phyloP scores from a whole-genome alignment of 2,113 vertebrate species.

The Protobothrops flavoviridis region DNA sequence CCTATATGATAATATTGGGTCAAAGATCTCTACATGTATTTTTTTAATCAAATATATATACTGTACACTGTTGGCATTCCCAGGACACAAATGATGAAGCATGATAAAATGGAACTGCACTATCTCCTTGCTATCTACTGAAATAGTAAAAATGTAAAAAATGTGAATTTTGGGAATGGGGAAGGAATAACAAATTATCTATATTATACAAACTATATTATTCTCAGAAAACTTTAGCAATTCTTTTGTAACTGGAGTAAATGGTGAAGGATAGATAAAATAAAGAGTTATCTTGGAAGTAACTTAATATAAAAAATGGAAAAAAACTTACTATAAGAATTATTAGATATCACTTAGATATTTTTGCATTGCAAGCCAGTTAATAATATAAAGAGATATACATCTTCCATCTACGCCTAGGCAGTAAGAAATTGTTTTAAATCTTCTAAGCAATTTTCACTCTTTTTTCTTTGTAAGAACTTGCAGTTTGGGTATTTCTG shows the following conservation, averaged over 20 bases:
- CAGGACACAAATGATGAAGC: background rate
- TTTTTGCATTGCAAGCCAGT: background rate
- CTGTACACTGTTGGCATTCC: background rate
- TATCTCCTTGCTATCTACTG: background rate
- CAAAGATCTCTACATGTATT: background rate
- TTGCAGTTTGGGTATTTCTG: background rate
- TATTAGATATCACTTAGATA: background rate
- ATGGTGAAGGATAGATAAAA: background rate
- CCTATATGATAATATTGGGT: background rate
- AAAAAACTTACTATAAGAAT: background rate
- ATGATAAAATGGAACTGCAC: background rate
- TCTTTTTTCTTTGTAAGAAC: background rate
- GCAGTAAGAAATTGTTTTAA: background rate
- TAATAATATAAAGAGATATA: background rate
- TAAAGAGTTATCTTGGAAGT: background rate
- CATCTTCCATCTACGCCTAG: background rate
- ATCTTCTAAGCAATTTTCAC: background rate
- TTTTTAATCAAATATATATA: background rate
- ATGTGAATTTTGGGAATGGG: background rate
- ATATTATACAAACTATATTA: background rate
- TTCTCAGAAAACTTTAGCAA: background rate
- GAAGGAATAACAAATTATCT: background rate
- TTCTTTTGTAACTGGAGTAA: background rate
- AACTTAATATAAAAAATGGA: background rate
- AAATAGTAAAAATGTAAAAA: background rate